Evolutionary conservation across 2,113 vertebrate genomes (phyloP).

Genomic region (Rhinogobius similis): DNA sequence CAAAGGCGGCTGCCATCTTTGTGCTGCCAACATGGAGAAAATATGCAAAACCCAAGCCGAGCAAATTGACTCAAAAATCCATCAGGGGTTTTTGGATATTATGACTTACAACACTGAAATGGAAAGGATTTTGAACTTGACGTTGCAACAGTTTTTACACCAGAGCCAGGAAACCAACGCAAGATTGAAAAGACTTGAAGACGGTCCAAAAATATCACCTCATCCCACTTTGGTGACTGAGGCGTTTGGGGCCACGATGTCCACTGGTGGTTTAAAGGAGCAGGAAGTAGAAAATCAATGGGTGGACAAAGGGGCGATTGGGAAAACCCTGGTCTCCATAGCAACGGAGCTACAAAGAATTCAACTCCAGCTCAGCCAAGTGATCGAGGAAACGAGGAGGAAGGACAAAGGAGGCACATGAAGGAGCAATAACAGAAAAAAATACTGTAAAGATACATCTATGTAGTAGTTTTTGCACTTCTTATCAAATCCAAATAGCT

Average conservation of each 20-base stretch:
- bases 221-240: conserved; percentile 25
- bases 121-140: conserved; percentile 58
- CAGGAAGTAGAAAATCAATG: conserved; percentile 39
- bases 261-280: conserved; percentile 26
- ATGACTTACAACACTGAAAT: conserved; percentile 37
- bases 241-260: neutral
- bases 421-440: neutral
- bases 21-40: conserved; percentile 37
- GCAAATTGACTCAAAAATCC: conserved; percentile 36
- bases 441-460: neutral
- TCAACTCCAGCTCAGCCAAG: conserved; percentile 57
- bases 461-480: conserved; percentile 33
- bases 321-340: conserved; percentile 60
- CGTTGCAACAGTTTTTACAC: conserved; percentile 50
- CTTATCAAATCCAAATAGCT: neutral
- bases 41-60: conserved; percentile 49
- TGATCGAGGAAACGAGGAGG: conserved; percentile 37
- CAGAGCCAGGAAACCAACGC: conserved; percentile 18
- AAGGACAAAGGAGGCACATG: conserved; percentile 52
- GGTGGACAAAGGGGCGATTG: conserved; percentile 26
- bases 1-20: conserved; percentile 40
- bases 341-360: conserved; percentile 62
- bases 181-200: conserved; percentile 47
- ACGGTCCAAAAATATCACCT: conserved; percentile 4
- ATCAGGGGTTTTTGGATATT: conserved; percentile 44